Conservation (phyloP, 92 coral and sea anemone genomes). For the Palythoa grandis region DNA sequence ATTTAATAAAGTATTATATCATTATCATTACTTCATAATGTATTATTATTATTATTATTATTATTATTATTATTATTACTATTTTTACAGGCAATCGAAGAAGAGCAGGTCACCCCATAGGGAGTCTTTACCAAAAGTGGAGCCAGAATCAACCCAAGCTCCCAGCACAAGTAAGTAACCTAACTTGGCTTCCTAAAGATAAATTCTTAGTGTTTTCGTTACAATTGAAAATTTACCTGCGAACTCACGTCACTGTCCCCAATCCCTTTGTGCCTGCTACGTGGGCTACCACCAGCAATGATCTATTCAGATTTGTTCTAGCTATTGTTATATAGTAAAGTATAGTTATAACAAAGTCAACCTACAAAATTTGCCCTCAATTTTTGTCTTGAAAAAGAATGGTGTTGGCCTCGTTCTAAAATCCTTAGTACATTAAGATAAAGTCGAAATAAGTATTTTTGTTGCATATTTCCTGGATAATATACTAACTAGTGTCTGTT, state of each 20-base stretch:
- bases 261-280: not conserved
- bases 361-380: no score
- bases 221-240: not conserved
- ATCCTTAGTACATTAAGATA: no score
- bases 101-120: slow-evolving; percentile 74
- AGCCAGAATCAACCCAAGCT: slow-evolving; percentile 72
- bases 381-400: no score
- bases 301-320: no score
- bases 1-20: no score
- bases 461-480: not conserved
- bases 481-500: not conserved
- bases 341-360: no score
- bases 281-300: not conserved
- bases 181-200: not conserved
- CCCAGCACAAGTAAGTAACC: slow-evolving; percentile 54
- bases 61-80: no score
- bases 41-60: no score
- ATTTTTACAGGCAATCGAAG: slow-evolving; percentile 72
- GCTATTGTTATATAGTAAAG: no score
- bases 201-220: not conserved
- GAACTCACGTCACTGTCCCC: no score
- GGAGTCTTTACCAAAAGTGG: slow-evolving; percentile 76
- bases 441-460: not conserved
- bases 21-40: no score
- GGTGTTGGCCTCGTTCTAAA: no score